phyloP scores from a whole-genome alignment of 1,140 invertebrate species.

The Diorhabda elongata region DNA sequence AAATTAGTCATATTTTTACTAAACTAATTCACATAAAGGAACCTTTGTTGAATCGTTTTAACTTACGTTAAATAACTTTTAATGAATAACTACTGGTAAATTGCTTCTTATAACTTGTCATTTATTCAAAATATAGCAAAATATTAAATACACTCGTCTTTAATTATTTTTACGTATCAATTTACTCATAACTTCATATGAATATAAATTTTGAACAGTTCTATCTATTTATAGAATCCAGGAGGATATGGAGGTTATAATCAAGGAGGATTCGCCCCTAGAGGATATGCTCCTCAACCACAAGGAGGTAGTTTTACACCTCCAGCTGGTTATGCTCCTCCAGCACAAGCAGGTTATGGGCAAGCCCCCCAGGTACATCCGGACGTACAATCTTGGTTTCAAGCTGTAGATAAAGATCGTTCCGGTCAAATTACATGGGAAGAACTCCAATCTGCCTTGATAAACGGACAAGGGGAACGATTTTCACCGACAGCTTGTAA shows the following conservation, averaged over 20 bases:
- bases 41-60: no score
- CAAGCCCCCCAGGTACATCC: slow-evolving; percentile 47
- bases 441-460: slow-evolving; percentile 77
- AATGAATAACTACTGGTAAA: no score
- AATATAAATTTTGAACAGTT: not conserved
- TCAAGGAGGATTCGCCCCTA: not conserved
- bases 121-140: no score
- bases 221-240: not conserved
- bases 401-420: slow-evolving; percentile 72
- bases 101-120: no score
- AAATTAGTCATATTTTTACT: no score
- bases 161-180: not conserved
- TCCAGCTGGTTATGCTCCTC: not conserved
- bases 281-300: not conserved
- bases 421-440: slow-evolving; percentile 75
- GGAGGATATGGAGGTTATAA: not conserved
- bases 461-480: slow-evolving; percentile 80
- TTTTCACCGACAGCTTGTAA: slow-evolving; percentile 82
- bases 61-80: no score
- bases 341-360: slow-evolving; percentile 3
- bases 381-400: slow-evolving; percentile 77
- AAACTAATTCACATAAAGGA: no score
- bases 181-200: not conserved
- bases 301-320: not conserved
- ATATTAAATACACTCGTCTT: no score